Base-by-base conservation (phyloP, 2,797 vertebrate species). In the Xiphophorus birchmanni region DNA sequence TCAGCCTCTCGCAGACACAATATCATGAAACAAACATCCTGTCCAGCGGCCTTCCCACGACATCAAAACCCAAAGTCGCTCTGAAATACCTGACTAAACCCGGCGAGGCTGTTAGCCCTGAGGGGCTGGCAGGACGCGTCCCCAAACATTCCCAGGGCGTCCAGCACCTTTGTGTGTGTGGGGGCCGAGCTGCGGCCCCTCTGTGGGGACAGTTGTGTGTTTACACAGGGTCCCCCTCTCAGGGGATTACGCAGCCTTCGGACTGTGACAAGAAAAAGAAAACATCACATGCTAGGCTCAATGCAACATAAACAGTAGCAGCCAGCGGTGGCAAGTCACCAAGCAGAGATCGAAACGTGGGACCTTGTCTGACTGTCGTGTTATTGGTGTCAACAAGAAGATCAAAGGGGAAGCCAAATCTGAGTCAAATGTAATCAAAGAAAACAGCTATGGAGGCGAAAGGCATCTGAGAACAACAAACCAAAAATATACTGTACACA, bases 81-180 rank as follows among this genome's bases (percentile, higher is more conserved):
- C 78, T 85, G 86, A 89, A 94, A 94, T 93, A 95, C 90, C 93
- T 90, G 93, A 92, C 76, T 85, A 91, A 79, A 92, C 91, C 78
- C 90, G 84, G 75, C 60, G 26, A 85, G 90, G 95, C 90, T 92
- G 87, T 93, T 52, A 76, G 85, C 91, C 91, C 90, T 13, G 90
- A 90, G 91, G 91, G 89, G 85, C 83, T 87, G 87, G 74, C 90
- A 87, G 80, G 88, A 80, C 91, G 74, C 78, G 88, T 92, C 92
- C 92, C 92, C 86, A 94, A 93, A 95, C 91, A 93, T 94, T 95
- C 94, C 95, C 93, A 94, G 87, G 91, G 88, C 71, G 86, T 87
- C 89, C 85, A 80, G 75, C 78, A 48, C 76, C 80, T 82, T 76
- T 78, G 74, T 86, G 73, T 83, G 80, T 79, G 80, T 78, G 65